Base-by-base conservation (phyloP, 1,140 invertebrate species). In the Papilio glaucus region DNA sequence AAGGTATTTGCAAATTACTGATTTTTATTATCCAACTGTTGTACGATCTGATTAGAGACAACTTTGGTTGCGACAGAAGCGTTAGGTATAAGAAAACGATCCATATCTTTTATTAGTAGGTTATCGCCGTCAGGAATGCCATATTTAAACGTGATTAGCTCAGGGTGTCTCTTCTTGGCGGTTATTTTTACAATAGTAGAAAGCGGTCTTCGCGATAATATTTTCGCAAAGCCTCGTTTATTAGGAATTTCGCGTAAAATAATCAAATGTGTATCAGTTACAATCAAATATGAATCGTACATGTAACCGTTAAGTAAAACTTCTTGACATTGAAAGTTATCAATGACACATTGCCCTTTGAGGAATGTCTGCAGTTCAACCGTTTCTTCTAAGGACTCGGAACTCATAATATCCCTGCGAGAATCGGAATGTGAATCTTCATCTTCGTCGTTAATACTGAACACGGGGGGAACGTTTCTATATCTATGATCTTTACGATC, bases 91-190 rank as follows among this genome's bases (percentile, higher is more conserved):
- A 98, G 93, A 94, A 99, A 98, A 76, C 96, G 95, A 93, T 99
- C 98, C 95, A 98, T 97, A 90, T 98, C 98, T 80, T 92, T 93
- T 67, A 97, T 96, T 33, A 95, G 93, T 63, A 96, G 90, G 24
- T 95, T 95, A 73, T 97, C 96, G 33, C 96, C 96, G 82, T 95
- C 95, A 61, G 96, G 95, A 33, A 96, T 95, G 13, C 98, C 98
- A 86, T 98, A 98, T 89, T 98, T 98, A 87, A 99, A 99, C 4
- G 98, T 99, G 73, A 99, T 99, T 72, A 99, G 92, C 89, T 99
- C 97, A 0, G 98, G 98, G 90, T 98, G 96, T 71, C 96, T 95
- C 88, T 99, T 98, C 87, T 98, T 98, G 9, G 98, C 98, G 0
- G 98, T 99, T 73, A 99, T 99, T 94, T 98, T 98, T 12, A 99